A percentile compares a stretch with the other conserved stretches of the same genome.
Conservation (phyloP, 2,797 vertebrate species). For the Poliocrania exsul region DNA sequence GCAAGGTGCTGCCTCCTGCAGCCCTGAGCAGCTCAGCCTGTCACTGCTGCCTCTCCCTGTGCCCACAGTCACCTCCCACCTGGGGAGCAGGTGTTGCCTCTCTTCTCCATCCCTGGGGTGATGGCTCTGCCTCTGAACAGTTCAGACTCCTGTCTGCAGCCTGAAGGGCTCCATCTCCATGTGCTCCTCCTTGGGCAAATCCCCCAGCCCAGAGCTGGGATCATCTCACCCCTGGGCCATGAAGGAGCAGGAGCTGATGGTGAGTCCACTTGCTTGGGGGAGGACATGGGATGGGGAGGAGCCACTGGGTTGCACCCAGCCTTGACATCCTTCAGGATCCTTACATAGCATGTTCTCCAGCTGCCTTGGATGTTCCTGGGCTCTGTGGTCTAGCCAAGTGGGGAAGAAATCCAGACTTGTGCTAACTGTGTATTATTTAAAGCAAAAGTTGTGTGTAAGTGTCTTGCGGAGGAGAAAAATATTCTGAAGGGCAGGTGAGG, state of each 20-base stretch:
- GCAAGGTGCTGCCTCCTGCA: neutral
- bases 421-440: neutral
- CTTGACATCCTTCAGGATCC: neutral
- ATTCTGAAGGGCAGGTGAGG: neutral
- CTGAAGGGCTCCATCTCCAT: neutral
- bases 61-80: neutral
- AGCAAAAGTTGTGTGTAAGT: neutral
- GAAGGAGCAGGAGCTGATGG: conserved; percentile 35
- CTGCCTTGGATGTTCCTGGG: neutral
- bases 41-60: neutral
- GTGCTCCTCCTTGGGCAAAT: neutral
- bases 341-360: rapidly evolving
- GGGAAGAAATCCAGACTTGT: rapidly evolving
- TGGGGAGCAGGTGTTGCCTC: neutral
- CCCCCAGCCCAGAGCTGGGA: neutral
- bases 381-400: rapidly evolving
- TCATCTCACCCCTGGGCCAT: neutral
- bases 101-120: neutral
- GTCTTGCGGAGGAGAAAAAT: neutral
- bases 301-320: neutral
- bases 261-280: neutral
- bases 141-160: neutral
- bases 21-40: neutral
- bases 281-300: neutral
- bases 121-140: neutral